phyloP scores from a whole-genome alignment of 2,888 invertebrate genomes.

The Nesidiocoris tenuis region DNA sequence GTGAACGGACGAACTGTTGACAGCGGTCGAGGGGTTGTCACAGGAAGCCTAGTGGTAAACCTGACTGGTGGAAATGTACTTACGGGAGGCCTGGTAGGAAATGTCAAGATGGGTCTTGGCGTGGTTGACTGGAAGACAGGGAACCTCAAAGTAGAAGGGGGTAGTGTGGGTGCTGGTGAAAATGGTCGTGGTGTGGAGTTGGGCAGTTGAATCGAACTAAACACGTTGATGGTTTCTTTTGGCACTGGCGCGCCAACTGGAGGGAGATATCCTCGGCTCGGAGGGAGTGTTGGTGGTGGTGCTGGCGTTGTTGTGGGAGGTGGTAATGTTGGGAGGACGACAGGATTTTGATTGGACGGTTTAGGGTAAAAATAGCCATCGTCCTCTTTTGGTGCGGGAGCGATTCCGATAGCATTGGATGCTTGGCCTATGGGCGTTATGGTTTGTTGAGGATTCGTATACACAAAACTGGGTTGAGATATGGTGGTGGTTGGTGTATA shows the following conservation, averaged over 20 bases:
- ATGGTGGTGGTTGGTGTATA: background rate
- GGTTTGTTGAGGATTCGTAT: background rate
- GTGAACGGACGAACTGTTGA: slow-evolving; percentile 17
- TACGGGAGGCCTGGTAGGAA: slow-evolving; percentile 1
- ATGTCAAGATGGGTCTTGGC: slow-evolving; percentile 2
- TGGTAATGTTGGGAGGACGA: background rate
- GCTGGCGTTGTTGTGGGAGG: background rate
- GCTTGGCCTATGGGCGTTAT: background rate
- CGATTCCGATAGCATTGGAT: background rate
- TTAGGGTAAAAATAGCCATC: slow-evolving; percentile 36
- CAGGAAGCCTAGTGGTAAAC: background rate
- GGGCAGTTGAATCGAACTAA: background rate
- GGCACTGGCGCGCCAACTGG: slow-evolving; percentile 19
- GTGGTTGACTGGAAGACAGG: slow-evolving; percentile 8
- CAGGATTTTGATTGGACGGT: slow-evolving; percentile 17
- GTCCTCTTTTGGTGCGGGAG: slow-evolving; percentile 2
- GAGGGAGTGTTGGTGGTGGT: background rate
- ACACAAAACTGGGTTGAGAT: background rate
- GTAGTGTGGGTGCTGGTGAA: background rate
- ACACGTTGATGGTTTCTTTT: slow-evolving; percentile 2
- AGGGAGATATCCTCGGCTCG: slow-evolving; percentile 12
- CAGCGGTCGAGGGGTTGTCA: slow-evolving; percentile 8
- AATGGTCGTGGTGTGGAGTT: background rate
- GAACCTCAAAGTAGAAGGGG: background rate
- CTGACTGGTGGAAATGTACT: background rate